These are phyloP conservation scores for Aegotheles bennettii DNA, from an alignment of 2,113 vertebrate genomes.

Conservation along the genomic window DNA sequence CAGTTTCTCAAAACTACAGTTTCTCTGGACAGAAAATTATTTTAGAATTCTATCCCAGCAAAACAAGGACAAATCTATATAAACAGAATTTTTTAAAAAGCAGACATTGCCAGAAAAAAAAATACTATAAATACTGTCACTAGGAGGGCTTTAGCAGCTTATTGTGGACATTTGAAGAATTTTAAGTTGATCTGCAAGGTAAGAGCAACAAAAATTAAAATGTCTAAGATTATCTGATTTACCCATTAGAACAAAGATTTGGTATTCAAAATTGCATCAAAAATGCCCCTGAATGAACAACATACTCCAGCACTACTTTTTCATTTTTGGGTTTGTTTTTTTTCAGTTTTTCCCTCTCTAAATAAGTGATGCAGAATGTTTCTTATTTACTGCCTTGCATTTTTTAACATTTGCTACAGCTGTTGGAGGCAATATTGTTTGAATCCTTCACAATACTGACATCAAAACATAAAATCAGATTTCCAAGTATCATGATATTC, in stretches of 20 bases:
- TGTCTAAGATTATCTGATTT: neutral
- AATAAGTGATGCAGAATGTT: neutral
- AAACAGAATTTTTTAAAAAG: neutral
- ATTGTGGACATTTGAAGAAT: neutral
- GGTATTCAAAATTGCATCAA: neutral
- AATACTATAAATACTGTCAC: neutral
- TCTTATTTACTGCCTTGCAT: neutral
- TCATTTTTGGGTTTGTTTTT: neutral
- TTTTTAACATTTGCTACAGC: neutral
- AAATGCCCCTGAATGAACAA: neutral
- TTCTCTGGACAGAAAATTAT: no score
- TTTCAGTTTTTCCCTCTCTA: neutral
- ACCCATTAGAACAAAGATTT: neutral
- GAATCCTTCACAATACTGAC: neutral
- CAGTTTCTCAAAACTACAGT: no score
- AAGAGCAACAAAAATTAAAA: neutral
- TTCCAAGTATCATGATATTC: neutral
- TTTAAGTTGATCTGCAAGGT: neutral
- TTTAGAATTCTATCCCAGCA: no score
- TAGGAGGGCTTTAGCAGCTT: neutral
- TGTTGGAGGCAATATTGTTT: neutral
- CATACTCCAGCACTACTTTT: neutral
- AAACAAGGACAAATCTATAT: no score
- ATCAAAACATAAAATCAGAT: neutral
- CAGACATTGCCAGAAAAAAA: neutral